Evolutionary conservation across 1,140 invertebrate genomes (phyloP).

Genomic region (Battus philenor): DNA sequence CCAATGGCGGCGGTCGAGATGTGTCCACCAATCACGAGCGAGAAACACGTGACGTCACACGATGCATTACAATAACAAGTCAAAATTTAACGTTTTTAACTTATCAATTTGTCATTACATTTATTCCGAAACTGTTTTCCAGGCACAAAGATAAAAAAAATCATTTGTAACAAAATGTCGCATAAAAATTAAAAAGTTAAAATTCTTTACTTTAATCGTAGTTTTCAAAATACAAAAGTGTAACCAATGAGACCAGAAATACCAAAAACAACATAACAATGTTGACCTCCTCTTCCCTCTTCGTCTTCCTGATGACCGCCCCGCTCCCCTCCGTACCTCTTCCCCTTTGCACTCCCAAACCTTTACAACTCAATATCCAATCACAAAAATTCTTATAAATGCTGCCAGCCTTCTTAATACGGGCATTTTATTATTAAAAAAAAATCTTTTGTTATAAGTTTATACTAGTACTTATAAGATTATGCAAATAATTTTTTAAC

Average conservation of each 20-base stretch:
- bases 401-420: slow-evolving; percentile 19
- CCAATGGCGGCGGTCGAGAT: too few species aligned
- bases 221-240: too few species aligned
- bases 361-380: slow-evolving; percentile 67
- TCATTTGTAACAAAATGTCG: not conserved
- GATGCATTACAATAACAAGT: not conserved
- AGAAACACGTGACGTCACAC: not conserved
- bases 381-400: slow-evolving; percentile 48
- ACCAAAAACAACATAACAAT: slow-evolving; percentile 1
- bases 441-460: too few species aligned
- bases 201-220: too few species aligned
- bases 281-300: slow-evolving; percentile 29
- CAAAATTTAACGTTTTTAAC: not conserved
- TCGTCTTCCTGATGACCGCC: slow-evolving; percentile 20
- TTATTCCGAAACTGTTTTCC: not conserved
- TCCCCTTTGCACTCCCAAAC: slow-evolving; percentile 49
- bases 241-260: slow-evolving; percentile 5
- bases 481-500: not conserved
- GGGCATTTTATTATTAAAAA: not conserved
- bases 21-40: too few species aligned
- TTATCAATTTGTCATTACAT: not conserved
- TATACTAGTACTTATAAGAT: too few species aligned
- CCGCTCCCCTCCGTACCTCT: slow-evolving; percentile 28
- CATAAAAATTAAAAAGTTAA: too few species aligned
- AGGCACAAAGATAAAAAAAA: not conserved